Base-by-base conservation (phyloP, 2,888 invertebrate genomes). In the Parochlus steinenii region DNA sequence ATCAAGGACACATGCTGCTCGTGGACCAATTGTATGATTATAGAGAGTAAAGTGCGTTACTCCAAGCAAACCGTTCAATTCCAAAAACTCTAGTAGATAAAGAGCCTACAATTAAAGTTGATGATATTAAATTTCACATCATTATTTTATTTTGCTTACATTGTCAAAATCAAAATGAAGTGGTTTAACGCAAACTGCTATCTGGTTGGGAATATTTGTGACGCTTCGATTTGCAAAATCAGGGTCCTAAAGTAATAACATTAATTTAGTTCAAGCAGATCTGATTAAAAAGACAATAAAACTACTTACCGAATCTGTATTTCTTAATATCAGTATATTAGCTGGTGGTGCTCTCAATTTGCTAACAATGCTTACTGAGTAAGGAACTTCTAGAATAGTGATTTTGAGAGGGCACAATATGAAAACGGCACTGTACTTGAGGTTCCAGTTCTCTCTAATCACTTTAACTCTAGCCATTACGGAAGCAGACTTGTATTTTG, bases 381-480 rank as follows among this genome's bases (percentile, higher is more conserved):
- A 61, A 1, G 81, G 81, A 23, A 67, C 60, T 4, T 66, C 64
- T 36, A 67, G 54, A 36, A 70, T 68, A 2, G 55, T 51, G 30
- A 64, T 61, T 20, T 71, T 69, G 39, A 86, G 59, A 6, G 82
- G 74, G 47, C 89, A 90, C 41, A 87, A 62, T 17, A 90, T 72
- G 54, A 87, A 90, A 47, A 82, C 80, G 6, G 90, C 90, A 52
- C 85, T 86, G 60, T 85, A 90, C 52, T 85, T 83, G 17, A 90
- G 62, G 54, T 85, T 89, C 90, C 90, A 90, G 54, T 90, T 89
- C 54, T 90, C 90, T 15, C 87, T 67, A 39, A 90, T 89, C 3
- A 74, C 73, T 64, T 82, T 81, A 38, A 81, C 74, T 59, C 72
- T 71, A 10, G 80, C 80, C 48, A 73, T 71, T 23, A 82, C 71